Evolutionary conservation across 1,140 invertebrate genomes (phyloP).

Genomic region (Diachasmimorpha longicaudata): DNA sequence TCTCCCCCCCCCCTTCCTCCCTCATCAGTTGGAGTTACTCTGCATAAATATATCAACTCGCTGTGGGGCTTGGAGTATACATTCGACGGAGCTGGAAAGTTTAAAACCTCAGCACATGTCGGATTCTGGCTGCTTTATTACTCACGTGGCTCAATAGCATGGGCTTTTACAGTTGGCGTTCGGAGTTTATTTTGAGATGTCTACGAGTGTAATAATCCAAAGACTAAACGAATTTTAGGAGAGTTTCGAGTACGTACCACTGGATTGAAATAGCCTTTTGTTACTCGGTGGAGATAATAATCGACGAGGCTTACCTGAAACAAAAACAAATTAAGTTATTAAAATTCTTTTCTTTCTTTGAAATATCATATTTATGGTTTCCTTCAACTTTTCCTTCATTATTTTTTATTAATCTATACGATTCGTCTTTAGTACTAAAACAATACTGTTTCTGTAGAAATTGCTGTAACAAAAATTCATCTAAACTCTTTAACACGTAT

Average conservation of each 20-base stretch:
- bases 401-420: no score
- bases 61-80: background rate
- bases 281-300: background rate
- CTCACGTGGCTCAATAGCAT: conserved; percentile 18
- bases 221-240: background rate
- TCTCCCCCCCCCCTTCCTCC: no score
- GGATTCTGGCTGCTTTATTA: conserved; percentile 17
- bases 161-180: background rate
- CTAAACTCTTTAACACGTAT: no score
- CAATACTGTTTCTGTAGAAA: no score
- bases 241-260: background rate
- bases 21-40: background rate
- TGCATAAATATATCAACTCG: background rate
- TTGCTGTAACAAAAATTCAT: no score
- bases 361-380: no score
- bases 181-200: background rate
- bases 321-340: background rate
- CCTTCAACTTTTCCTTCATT: no score
- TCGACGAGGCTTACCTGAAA: background rate
- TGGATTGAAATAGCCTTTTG: background rate
- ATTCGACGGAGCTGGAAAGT: background rate
- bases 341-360: background rate
- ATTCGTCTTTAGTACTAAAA: no score
- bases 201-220: background rate
- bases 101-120: background rate